phyloP scores from a whole-genome alignment of 2,797 vertebrate genomes.

The Xenopus petersii region DNA sequence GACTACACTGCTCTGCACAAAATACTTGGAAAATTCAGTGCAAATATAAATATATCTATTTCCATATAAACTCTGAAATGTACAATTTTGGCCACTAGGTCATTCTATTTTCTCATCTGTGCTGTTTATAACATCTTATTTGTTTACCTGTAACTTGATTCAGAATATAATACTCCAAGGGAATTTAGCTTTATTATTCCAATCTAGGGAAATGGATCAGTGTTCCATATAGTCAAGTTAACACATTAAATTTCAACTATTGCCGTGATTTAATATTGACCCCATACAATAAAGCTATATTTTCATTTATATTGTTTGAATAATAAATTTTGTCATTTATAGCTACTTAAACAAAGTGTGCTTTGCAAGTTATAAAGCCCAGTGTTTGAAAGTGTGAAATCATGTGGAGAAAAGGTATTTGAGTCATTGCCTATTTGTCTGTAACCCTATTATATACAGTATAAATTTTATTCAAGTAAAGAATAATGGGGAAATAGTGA shows the following conservation, averaged over 20 bases:
- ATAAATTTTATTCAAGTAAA: constrained; percentile 41
- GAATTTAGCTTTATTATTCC: constrained; percentile 47
- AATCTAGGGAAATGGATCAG: constrained; percentile 39
- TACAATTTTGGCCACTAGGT: constrained; percentile 30
- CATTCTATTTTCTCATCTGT: constrained; percentile 43
- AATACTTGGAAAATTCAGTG: constrained; percentile 7
- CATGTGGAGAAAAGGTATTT: constrained; percentile 10
- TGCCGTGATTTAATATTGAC: constrained; percentile 45
- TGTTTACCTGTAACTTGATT: constrained; percentile 46
- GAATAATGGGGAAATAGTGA: constrained; percentile 42
- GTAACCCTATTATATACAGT: constrained; percentile 32
- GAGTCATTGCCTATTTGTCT: constrained; percentile 1
- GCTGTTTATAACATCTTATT: constrained; percentile 44
- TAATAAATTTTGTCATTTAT: constrained; percentile 44
- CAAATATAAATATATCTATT: constrained; percentile 22
- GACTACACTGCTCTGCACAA: too few species aligned
- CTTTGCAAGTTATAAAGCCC: constrained; percentile 20
- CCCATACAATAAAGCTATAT: constrained; percentile 42
- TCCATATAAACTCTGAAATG: constrained; percentile 40
- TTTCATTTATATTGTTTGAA: constrained; percentile 43
- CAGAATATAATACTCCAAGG: constrained; percentile 42
- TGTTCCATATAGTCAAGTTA: constrained; percentile 43
- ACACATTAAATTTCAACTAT: constrained; percentile 44
- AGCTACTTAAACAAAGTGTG: constrained; percentile 34
- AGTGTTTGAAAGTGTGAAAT: constrained; percentile 24